Evolutionary conservation across 2,888 invertebrate species (phyloP).

Genomic region (Spisula solida): DNA sequence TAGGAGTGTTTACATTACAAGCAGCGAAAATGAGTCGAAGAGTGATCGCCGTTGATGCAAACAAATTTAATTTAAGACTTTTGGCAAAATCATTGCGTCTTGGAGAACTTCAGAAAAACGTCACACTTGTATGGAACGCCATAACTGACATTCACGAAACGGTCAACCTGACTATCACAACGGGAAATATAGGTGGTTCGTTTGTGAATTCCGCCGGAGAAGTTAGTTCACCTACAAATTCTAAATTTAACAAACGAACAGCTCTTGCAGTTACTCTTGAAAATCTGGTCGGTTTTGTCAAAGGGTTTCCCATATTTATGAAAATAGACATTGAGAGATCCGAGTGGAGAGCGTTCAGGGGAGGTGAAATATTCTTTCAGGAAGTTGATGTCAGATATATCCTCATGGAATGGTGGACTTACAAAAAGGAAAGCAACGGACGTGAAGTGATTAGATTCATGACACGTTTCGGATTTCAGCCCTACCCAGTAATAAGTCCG

Average conservation of each 20-base stretch:
- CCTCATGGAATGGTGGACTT: background rate
- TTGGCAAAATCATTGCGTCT: conserved; percentile 66
- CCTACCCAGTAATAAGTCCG: background rate
- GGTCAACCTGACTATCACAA: background rate
- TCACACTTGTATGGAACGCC: conserved; percentile 74
- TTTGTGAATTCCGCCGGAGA: background rate
- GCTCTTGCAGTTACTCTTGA: background rate
- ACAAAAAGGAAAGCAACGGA: background rate
- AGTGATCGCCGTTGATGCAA: conserved; percentile 71
- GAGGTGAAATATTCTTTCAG: background rate
- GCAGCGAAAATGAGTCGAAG: conserved; percentile 67
- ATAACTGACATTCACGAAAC: conserved; percentile 68
- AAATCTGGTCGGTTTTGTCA: background rate
- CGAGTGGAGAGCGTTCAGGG: background rate
- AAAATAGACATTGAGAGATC: background rate
- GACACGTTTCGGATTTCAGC: background rate
- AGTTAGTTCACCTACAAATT: background rate
- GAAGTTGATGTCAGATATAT: background rate
- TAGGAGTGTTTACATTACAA: conserved; percentile 73
- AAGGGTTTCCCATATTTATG: background rate
- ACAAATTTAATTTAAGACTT: conserved; percentile 60
- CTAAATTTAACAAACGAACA: background rate
- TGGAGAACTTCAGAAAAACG: conserved; percentile 61
- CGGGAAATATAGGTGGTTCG: background rate
- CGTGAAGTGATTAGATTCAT: background rate